Conservation (phyloP, 2,797 vertebrate genomes). For the Gambelia wislizenii region DNA sequence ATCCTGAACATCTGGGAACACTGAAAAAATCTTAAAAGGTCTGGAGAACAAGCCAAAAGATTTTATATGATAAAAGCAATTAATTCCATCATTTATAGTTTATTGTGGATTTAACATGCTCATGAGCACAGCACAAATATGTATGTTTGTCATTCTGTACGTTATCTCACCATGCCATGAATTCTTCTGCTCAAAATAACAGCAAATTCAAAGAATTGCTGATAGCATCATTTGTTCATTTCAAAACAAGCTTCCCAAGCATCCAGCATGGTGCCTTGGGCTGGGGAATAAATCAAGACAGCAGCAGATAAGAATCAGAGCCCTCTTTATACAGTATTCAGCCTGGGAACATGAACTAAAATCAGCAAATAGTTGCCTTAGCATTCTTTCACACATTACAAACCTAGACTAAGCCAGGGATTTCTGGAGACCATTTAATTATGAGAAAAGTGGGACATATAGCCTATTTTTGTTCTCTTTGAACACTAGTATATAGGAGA, state of each 20-base stretch:
- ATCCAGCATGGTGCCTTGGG: slow-evolving; percentile 62
- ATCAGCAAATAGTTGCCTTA: slow-evolving; percentile 20
- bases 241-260: slow-evolving; percentile 65
- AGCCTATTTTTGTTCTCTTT: neutral
- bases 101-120: slow-evolving; percentile 35
- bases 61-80: slow-evolving; percentile 11
- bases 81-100: slow-evolving; percentile 60
- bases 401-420: neutral
- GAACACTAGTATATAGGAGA: neutral
- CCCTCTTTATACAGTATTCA: slow-evolving; percentile 51
- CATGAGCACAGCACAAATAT: slow-evolving; percentile 35
- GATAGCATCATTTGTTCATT: slow-evolving; percentile 68
- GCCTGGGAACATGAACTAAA: slow-evolving; percentile 65
- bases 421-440: neutral
- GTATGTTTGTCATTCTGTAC: slow-evolving; percentile 21
- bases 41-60: slow-evolving; percentile 22
- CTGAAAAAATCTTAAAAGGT: neutral
- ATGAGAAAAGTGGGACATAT: neutral
- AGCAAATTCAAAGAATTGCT: slow-evolving; percentile 68
- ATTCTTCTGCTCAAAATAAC: slow-evolving; percentile 51
- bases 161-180: slow-evolving; percentile 1
- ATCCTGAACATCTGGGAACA: neutral
- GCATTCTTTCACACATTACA: slow-evolving; percentile 18
- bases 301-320: slow-evolving; percentile 58
- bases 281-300: slow-evolving; percentile 73